Conservation (phyloP, 2,888 invertebrate species). For the Drosophila nigricruria region DNA sequence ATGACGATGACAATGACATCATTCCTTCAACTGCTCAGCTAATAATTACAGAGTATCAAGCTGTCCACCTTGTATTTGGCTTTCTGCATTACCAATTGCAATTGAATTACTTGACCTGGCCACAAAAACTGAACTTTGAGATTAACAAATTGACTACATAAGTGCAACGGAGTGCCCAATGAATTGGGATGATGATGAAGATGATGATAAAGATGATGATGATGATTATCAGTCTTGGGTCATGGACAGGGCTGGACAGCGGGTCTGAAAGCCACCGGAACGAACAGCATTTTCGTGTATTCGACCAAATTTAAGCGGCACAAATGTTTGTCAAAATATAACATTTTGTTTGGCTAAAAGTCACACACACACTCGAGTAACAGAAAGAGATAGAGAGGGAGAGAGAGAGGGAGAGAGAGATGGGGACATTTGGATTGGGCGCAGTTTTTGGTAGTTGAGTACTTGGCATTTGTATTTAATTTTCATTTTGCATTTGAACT, state of each 20-base stretch:
- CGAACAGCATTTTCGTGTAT: constrained; percentile 36
- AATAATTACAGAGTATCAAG: neutral
- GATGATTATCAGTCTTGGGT: neutral
- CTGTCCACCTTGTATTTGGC: too few species aligned
- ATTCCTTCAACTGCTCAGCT: too few species aligned
- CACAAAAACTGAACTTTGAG: constrained; percentile 21
- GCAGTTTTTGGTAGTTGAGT: constrained; percentile 39
- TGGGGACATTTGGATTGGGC: constrained; percentile 4
- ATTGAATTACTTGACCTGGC: constrained; percentile 16
- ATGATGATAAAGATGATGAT: neutral
- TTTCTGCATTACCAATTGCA: constrained; percentile 1
- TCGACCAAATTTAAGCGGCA: constrained; percentile 47
- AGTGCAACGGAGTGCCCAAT: constrained; percentile 34
- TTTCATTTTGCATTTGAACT: constrained; percentile 80
- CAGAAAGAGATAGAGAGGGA: neutral
- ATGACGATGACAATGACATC: neutral
- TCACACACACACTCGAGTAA: constrained; percentile 29
- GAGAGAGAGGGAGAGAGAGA: neutral
- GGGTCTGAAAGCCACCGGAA: constrained; percentile 3
- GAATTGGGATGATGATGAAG: constrained; percentile 23
- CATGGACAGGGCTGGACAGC: constrained; percentile 13
- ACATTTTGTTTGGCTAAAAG: constrained; percentile 62
- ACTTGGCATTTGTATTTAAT: constrained; percentile 80
- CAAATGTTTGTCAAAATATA: constrained; percentile 61
- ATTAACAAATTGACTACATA: constrained; percentile 50